Base-by-base conservation (phyloP, 2,888 invertebrate species). In the Phanerotoma sp. region DNA sequence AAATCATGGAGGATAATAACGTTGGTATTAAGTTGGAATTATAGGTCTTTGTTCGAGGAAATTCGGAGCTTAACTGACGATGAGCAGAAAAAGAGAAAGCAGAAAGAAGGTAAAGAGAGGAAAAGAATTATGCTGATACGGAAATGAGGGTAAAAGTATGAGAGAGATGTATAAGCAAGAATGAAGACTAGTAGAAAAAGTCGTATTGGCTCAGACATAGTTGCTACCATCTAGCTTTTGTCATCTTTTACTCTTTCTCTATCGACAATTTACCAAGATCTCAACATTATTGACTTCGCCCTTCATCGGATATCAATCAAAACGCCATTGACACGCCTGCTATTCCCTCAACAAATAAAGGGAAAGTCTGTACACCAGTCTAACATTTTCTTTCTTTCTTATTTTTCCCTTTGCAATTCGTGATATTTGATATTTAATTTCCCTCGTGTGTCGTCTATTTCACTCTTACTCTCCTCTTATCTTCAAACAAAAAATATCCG, bases 281-380 rank as follows among this genome's bases (percentile, higher is more conserved):
- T 65, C 58, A 58, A 37, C 63, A 60, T 66, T 67, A 67, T 66
- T 67, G 66, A 64, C 67, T 67, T 62, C 62, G 63, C 64, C 50
- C 63, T 64, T 62, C 61, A 61, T 66, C 61, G 61, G 63, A 62
- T 62, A 63, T 64, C 64, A 67, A 67, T 66, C 67, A 66, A 67
- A 66, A 66, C 62, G 65, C 63, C 66, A 62, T 66, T 64, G 67
- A 65, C 64, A 62, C 60, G 60, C 61, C 57, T 46, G 46, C 28
- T 45, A 47, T 54, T 54, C 56, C 54, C 54, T 47, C 56, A 47
- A 57, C 62, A 65, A 63, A 65, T 63, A 62, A 51, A 60, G 54
- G 62, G 58, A 58, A 53, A 60, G 30, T 33, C 44, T 49, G 54
- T 55, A 56, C 57, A 60, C 48, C 49, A 57, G 41, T 44, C 16